Percentiles rank a stretch among this genome's conserved stretches.
Evolutionary conservation across 2,888 invertebrate species (phyloP).

Genomic region (Spialia ferax): DNA sequence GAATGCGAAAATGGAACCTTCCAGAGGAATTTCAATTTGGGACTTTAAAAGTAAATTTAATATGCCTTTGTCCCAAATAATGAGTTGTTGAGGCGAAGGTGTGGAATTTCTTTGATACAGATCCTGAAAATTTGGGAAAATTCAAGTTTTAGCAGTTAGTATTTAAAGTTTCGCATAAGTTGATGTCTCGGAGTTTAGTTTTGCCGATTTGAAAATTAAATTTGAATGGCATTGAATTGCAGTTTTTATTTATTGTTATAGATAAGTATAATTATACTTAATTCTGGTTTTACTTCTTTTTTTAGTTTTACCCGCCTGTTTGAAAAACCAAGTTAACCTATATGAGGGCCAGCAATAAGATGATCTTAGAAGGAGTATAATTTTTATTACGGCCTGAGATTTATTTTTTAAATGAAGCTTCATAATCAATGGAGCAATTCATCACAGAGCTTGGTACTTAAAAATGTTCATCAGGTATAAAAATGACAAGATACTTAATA

Average conservation of each 20-base stretch:
- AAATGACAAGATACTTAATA: background rate
- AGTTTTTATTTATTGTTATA: no score
- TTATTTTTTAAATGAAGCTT: no score
- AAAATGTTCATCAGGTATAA: no score
- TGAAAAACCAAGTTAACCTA: no score
- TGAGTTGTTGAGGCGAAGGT: constrained; percentile 10
- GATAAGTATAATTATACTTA: background rate
- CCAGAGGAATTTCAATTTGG: constrained; percentile 46
- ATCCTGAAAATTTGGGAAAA: background rate
- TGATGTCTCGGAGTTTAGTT: background rate
- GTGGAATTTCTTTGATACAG: constrained; percentile 9
- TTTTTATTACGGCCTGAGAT: no score
- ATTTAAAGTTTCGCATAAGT: background rate
- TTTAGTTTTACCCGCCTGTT: no score
- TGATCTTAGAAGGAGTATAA: no score
- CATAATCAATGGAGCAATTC: no score
- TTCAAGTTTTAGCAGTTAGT: background rate
- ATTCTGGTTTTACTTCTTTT: background rate
- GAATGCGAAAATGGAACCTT: constrained; percentile 38
- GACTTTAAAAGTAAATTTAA: constrained; percentile 45
- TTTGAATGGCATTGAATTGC: no score
- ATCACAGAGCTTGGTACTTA: no score
- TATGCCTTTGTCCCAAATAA: constrained; percentile 41
- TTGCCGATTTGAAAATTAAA: no score
- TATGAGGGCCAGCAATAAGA: no score